phyloP scores from a whole-genome alignment of 2,888 invertebrate species.

The Zootermopsis nevadensis region DNA sequence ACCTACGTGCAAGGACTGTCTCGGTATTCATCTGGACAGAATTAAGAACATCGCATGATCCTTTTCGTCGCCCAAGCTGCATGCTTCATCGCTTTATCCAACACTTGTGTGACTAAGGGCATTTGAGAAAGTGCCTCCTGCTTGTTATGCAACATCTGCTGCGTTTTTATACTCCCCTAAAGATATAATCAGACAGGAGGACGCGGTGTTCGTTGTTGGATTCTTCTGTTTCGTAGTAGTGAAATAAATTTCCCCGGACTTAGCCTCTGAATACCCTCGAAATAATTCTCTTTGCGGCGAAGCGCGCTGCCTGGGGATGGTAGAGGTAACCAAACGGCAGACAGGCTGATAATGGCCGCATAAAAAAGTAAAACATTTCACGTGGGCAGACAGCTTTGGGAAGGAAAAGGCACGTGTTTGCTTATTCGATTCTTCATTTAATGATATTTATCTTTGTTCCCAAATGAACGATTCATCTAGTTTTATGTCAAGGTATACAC shows the following conservation, averaged over 20 bases:
- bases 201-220: slow-evolving; percentile 9
- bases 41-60: no score
- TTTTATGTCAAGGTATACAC: slow-evolving; percentile 26
- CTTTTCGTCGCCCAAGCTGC: no score
- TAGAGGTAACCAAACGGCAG: slow-evolving; percentile 11
- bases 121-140: no score
- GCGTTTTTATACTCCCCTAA: background rate
- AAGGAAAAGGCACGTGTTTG: background rate
- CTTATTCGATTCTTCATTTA: slow-evolving; percentile 33
- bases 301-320: slow-evolving; percentile 7
- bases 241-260: slow-evolving; percentile 29
- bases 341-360: slow-evolving; percentile 14
- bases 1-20: no score
- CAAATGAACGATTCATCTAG: slow-evolving; percentile 30
- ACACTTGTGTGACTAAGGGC: no score
- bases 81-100: no score
- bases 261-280: slow-evolving; percentile 28
- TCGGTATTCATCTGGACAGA: no score
- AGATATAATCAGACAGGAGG: slow-evolving; percentile 1
- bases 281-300: slow-evolving; percentile 31
- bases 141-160: no score
- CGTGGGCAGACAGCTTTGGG: background rate
- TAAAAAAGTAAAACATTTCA: slow-evolving; percentile 23
- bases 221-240: slow-evolving; percentile 13
- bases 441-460: slow-evolving; percentile 28